Percentiles rank a stretch among this genome's conserved stretches.
These are phyloP conservation scores for Bugulina stolonifera DNA, from an alignment of 2,888 invertebrate species.

Conservation along the genomic window DNA sequence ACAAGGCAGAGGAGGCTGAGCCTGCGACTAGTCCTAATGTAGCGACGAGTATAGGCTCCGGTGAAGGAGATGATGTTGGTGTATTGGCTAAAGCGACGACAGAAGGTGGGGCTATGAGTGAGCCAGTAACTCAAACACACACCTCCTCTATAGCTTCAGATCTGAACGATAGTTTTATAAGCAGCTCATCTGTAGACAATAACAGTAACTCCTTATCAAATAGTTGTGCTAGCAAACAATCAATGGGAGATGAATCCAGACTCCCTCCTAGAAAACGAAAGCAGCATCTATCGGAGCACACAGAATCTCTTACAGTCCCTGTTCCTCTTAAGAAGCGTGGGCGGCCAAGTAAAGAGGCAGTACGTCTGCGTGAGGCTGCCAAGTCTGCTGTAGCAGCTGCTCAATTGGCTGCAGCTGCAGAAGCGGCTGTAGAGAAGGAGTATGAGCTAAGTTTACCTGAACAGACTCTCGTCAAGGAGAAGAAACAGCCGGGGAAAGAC, in stretches of 20 bases:
- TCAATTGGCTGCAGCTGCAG: neutral
- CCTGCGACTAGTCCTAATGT: no score
- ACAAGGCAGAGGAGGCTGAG: neutral
- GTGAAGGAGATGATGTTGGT: neutral
- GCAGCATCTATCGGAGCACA: conserved; percentile 8
- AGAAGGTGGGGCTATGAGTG: neutral
- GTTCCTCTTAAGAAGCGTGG: conserved; percentile 19
- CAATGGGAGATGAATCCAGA: conserved; percentile 12
- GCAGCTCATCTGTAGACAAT: neutral
- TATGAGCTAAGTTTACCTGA: neutral
- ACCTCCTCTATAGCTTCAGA: neutral
- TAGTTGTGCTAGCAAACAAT: neutral
- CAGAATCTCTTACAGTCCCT: conserved; percentile 1
- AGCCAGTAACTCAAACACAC: neutral
- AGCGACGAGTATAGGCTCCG: neutral
- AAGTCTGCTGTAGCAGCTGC: neutral
- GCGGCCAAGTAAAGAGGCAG: neutral
- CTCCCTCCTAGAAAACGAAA: conserved; percentile 8
- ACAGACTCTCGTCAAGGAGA: neutral
- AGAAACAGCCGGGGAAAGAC: neutral
- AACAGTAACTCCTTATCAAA: neutral
- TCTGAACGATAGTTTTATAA: conserved; percentile 2
- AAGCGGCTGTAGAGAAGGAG: conserved; percentile 1
- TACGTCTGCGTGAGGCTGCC: conserved; percentile 13
- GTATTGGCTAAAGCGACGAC: neutral